A percentile compares a stretch with the other conserved stretches of the same genome.
These are phyloP conservation scores for Hirtodrosophila duncani DNA, from an alignment of 2,888 invertebrate species.

Conservation along the genomic window DNA sequence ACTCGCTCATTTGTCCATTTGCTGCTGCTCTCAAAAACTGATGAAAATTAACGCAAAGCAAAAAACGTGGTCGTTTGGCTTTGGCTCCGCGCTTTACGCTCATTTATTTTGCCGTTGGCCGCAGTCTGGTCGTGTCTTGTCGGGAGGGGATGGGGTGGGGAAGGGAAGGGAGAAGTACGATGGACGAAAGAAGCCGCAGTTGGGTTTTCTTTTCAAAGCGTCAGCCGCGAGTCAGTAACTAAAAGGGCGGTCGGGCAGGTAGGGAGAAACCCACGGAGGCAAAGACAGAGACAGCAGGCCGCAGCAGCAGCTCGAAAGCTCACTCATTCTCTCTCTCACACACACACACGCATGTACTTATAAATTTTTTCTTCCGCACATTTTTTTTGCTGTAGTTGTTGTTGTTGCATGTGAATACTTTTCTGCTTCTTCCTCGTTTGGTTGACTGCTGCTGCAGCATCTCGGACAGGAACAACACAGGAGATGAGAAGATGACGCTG, in stretches of 20 bases:
- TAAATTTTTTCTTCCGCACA: constrained; percentile 49
- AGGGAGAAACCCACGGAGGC: no score
- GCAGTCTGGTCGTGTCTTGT: no score
- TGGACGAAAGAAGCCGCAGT: constrained; percentile 44
- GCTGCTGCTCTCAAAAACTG: constrained; percentile 42
- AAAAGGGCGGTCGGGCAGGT: no score
- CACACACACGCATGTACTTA: constrained; percentile 57
- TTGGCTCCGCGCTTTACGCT: constrained; percentile 34
- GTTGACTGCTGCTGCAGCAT: constrained; percentile 40
- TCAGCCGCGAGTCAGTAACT: no score
- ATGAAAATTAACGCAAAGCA: constrained; percentile 57
- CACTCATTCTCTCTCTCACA: constrained; percentile 13
- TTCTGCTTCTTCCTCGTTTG: constrained; percentile 40
- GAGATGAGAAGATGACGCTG: neutral
- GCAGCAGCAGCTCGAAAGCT: no score
- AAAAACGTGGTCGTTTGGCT: constrained; percentile 31
- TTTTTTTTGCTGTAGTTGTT: no score
- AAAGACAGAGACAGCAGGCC: no score
- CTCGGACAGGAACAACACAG: constrained; percentile 23
- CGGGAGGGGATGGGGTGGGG: no score
- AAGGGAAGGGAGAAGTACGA: no score
- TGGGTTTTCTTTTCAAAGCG: constrained; percentile 47
- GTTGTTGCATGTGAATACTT: constrained; percentile 55
- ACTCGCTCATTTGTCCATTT: constrained; percentile 42
- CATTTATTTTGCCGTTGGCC: constrained; percentile 43